Conservation (phyloP, 2,113 vertebrate species). For the Chaetorhynchus papuensis region DNA sequence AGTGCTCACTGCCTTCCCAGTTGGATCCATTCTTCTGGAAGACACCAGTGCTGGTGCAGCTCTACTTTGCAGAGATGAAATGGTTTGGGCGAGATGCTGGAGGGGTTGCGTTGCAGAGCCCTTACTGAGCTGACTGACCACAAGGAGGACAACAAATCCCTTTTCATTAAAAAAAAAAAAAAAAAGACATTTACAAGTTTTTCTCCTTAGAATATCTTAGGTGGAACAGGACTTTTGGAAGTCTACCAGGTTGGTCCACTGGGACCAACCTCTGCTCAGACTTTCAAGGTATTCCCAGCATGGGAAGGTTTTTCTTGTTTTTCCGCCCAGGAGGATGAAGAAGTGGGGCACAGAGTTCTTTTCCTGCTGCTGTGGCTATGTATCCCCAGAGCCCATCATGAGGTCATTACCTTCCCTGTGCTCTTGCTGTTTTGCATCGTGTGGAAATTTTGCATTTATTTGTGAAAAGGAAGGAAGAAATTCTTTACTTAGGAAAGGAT, state of each 20-base stretch:
- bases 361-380: background rate
- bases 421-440: background rate
- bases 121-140: background rate
- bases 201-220: background rate
- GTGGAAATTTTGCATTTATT: background rate
- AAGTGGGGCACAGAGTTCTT: background rate
- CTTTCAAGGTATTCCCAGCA: background rate
- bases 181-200: rapidly evolving
- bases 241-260: background rate
- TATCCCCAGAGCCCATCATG: background rate
- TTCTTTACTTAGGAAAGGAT: background rate
- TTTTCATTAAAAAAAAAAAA: background rate
- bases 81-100: background rate
- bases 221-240: background rate
- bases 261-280: background rate
- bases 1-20: background rate
- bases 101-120: background rate
- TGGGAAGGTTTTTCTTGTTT: background rate
- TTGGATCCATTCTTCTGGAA: background rate
- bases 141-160: background rate
- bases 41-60: background rate
- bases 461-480: background rate
- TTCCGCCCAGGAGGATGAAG: background rate
- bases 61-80: background rate
- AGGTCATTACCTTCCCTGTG: background rate